Evolutionary conservation across 1,140 invertebrate genomes (phyloP).

Genomic region (Hetaerina americana): DNA sequence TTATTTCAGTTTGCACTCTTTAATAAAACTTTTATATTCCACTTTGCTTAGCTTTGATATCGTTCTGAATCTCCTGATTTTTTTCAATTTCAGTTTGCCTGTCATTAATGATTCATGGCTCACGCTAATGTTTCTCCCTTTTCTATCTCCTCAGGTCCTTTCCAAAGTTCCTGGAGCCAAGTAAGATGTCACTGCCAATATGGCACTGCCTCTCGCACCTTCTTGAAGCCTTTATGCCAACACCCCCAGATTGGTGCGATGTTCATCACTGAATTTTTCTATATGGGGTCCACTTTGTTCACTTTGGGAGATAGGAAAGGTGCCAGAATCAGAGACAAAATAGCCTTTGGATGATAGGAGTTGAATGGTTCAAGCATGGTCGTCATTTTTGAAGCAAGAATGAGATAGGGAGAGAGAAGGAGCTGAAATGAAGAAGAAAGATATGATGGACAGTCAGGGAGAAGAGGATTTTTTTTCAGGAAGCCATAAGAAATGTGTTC

Average conservation of each 20-base stretch:
- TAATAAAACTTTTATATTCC: neutral
- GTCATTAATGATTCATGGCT: neutral
- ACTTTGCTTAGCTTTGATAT: neutral
- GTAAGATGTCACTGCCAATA: conserved; percentile 4
- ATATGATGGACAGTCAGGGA: too few relatives aligned
- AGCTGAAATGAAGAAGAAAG: too few relatives aligned
- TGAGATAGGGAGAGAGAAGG: neutral
- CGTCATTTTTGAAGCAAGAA: neutral
- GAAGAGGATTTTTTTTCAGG: too few relatives aligned
- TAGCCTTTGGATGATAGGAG: neutral
- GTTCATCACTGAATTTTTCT: neutral
- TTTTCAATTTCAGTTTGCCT: neutral
- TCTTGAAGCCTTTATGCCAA: neutral
- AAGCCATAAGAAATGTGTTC: neutral
- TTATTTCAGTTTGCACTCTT: neutral
- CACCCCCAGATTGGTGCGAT: neutral
- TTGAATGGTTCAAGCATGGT: neutral
- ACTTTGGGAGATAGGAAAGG: neutral
- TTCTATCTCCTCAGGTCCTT: conserved; percentile 2
- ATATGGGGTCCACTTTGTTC: neutral
- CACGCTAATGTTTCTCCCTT: conserved; percentile 4
- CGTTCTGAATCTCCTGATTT: neutral
- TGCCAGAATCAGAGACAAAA: neutral
- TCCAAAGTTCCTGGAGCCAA: conserved; percentile 15
- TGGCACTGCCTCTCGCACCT: neutral